These are phyloP conservation scores for Ceyx cyanopectus DNA, from an alignment of 2,113 vertebrate genomes.

Conservation along the genomic window DNA sequence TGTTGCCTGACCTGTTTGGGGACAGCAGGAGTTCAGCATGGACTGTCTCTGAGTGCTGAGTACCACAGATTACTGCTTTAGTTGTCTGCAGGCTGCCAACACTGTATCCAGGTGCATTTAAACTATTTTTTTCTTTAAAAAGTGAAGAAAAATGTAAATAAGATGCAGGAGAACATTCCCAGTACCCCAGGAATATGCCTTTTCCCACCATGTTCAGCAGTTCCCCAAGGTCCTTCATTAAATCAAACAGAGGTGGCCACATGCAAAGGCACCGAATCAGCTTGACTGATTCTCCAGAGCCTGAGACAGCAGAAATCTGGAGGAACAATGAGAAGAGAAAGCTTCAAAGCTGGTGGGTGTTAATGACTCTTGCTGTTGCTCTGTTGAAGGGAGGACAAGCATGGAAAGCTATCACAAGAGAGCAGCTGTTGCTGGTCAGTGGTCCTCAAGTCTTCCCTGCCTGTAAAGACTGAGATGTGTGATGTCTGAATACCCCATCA, in stretches of 20 bases:
- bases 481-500: neutral
- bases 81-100: neutral
- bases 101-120: neutral
- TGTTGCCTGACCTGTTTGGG: neutral
- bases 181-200: neutral
- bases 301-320: neutral
- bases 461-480: neutral
- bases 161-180: neutral
- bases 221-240: neutral
- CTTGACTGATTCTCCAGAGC: neutral
- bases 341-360: neutral
- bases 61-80: neutral
- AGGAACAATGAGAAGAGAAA: neutral
- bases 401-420: neutral
- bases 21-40: neutral
- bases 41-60: neutral
- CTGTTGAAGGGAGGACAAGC: neutral
- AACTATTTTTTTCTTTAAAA: neutral
- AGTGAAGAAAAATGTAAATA: neutral
- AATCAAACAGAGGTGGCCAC: neutral
- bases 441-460: neutral
- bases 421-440: neutral
- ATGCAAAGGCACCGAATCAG: accelerated
- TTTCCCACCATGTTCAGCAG: neutral
- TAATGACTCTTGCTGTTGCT: neutral